phyloP scores from a whole-genome alignment of 2,888 invertebrate genomes.

The Eudiplozoon nipponicum region DNA sequence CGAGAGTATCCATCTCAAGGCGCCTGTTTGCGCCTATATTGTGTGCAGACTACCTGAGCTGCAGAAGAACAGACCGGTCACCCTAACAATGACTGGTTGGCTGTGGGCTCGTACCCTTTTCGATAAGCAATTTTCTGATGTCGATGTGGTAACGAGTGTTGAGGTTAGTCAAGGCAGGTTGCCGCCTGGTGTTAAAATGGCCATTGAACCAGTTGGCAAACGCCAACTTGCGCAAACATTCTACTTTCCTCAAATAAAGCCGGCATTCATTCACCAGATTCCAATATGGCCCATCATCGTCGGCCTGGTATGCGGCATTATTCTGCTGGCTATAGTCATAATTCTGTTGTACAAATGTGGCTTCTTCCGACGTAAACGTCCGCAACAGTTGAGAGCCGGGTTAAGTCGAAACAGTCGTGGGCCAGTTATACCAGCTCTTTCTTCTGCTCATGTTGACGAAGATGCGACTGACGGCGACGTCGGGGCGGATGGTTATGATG shows the following conservation, averaged over 20 bases:
- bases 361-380: neutral
- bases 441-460: too few relatives aligned
- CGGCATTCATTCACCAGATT: neutral
- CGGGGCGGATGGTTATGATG: too few relatives aligned
- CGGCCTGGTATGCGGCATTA: neutral
- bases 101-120: neutral
- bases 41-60: neutral
- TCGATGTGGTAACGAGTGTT: neutral
- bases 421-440: too few relatives aligned
- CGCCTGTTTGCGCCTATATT: neutral
- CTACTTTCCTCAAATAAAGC: neutral
- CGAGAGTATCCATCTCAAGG: neutral
- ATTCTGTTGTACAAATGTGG: neutral
- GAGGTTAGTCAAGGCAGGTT: neutral
- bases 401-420: too few relatives aligned
- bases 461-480: too few relatives aligned
- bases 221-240: neutral
- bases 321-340: neutral
- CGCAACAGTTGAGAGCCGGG: too few relatives aligned
- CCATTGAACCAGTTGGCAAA: neutral
- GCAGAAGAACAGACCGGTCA: neutral
- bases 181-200: neutral
- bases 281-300: conserved; percentile 4
- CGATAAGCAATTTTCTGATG: neutral
- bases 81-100: neutral